These are phyloP conservation scores for Psephotus haematonotus DNA, from an alignment of 2,113 vertebrate genomes.

Conservation along the genomic window DNA sequence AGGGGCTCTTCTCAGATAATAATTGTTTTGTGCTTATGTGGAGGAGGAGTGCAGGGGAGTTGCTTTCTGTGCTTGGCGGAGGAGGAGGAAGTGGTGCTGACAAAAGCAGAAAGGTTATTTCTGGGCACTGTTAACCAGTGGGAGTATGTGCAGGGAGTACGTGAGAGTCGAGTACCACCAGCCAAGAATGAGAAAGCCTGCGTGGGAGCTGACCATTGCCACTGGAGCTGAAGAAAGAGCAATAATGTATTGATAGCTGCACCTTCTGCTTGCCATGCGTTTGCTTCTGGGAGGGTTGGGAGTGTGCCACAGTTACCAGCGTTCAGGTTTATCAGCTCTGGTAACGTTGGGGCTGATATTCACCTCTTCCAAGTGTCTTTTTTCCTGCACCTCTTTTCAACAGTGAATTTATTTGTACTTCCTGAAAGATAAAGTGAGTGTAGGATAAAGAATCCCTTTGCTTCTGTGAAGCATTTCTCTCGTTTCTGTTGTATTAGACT, in stretches of 20 bases:
- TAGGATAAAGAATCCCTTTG: neutral
- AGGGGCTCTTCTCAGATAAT: neutral
- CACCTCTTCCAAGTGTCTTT: neutral
- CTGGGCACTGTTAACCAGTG: neutral
- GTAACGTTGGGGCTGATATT: neutral
- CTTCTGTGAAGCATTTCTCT: neutral
- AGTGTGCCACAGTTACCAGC: neutral
- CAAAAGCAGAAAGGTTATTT: neutral
- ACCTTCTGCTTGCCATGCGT: accelerated
- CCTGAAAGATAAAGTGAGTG: neutral
- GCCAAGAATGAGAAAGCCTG: neutral
- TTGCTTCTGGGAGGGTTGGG: neutral
- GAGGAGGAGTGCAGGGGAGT: neutral
- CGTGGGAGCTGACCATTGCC: neutral
- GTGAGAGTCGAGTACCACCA: neutral
- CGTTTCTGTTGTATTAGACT: neutral
- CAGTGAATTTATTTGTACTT: neutral
- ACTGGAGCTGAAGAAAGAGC: neutral
- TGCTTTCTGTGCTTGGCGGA: neutral
- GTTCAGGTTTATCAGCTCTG: neutral
- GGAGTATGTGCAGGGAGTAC: neutral
- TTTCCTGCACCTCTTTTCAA: neutral
- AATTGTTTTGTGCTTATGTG: neutral
- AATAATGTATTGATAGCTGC: neutral
- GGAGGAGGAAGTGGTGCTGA: neutral